Evolutionary conservation across 2,888 invertebrate species (phyloP).

Genomic region (Argynnis bischoffii): DNA sequence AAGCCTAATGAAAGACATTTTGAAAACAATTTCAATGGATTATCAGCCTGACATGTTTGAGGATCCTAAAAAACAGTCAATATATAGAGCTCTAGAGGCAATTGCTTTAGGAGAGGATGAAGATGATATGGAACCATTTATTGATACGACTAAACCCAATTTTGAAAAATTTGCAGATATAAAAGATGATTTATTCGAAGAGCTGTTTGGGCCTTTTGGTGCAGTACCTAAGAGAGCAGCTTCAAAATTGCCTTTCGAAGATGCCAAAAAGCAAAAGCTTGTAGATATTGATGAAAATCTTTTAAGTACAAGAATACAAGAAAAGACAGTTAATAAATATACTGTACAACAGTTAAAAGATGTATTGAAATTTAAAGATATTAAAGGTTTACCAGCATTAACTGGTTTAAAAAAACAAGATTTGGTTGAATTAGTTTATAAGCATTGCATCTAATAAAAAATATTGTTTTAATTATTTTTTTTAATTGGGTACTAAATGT

Average conservation of each 20-base stretch:
- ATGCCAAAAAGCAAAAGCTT: conserved; percentile 53
- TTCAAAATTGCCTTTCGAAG: conserved; percentile 39
- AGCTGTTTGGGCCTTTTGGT: conserved; percentile 72
- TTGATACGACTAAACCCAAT: conserved; percentile 77
- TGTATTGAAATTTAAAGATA: conserved; percentile 57
- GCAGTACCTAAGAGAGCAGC: conserved; percentile 54
- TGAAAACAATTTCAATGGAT: conserved; percentile 81
- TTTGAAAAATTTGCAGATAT: conserved; percentile 53
- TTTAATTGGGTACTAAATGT: no score
- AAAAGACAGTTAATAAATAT: conserved; percentile 54
- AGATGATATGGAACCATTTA: conserved; percentile 70
- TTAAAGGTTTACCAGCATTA: conserved; percentile 55
- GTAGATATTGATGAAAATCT: conserved; percentile 58
- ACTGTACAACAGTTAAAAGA: conserved; percentile 64
- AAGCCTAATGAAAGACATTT: conserved; percentile 81
- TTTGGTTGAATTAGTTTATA: conserved; percentile 64
- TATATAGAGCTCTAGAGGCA: conserved; percentile 85
- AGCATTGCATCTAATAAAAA: conserved; percentile 46
- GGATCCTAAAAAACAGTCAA: conserved; percentile 85
- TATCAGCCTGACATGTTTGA: conserved; percentile 85
- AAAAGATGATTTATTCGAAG: conserved; percentile 66
- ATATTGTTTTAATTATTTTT: no score
- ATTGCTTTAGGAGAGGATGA: conserved; percentile 83
- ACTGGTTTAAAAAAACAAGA: conserved; percentile 65
- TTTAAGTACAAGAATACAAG: conserved; percentile 52